Percentiles rank a stretch among this genome's conserved stretches.
Evolutionary conservation across 2,797 vertebrate genomes (phyloP).

Genomic region (Sphenodon punctatus): DNA sequence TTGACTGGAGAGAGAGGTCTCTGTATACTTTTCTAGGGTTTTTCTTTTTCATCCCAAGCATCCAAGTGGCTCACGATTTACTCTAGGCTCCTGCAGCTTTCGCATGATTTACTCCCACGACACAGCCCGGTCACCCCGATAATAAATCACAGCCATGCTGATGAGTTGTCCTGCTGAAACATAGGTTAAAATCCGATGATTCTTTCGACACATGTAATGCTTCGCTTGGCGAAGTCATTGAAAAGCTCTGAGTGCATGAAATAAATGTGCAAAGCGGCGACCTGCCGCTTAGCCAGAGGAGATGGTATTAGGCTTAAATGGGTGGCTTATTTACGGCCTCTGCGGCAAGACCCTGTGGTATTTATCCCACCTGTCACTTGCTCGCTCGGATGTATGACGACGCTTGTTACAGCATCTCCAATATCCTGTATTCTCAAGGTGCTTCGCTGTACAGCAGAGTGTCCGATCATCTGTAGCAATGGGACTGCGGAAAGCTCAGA

Average conservation of each 20-base stretch:
- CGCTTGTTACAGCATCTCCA: background rate
- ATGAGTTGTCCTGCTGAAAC: background rate
- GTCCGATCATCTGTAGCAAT: background rate
- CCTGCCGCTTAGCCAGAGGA: background rate
- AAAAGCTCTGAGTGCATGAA: background rate
- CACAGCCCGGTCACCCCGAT: background rate
- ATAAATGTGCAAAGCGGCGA: background rate
- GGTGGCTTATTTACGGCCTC: background rate
- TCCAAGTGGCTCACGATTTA: accelerated
- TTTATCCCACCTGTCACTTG: background rate
- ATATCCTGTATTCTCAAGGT: background rate
- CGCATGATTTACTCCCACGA: background rate
- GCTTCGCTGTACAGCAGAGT: background rate
- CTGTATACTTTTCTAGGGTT: background rate
- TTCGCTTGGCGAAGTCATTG: background rate
- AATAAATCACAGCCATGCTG: background rate
- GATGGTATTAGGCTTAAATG: background rate
- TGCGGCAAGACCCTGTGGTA: accelerated
- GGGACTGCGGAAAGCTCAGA: background rate
- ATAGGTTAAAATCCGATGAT: background rate
- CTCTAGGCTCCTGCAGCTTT: background rate
- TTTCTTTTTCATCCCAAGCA: accelerated
- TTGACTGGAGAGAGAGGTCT: no score
- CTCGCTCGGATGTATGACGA: accelerated
- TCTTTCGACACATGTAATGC: background rate